Percentiles rank a stretch among this genome's conserved stretches.
Conservation (phyloP, 2,888 invertebrate species). For the Crossocerus cetratus region DNA sequence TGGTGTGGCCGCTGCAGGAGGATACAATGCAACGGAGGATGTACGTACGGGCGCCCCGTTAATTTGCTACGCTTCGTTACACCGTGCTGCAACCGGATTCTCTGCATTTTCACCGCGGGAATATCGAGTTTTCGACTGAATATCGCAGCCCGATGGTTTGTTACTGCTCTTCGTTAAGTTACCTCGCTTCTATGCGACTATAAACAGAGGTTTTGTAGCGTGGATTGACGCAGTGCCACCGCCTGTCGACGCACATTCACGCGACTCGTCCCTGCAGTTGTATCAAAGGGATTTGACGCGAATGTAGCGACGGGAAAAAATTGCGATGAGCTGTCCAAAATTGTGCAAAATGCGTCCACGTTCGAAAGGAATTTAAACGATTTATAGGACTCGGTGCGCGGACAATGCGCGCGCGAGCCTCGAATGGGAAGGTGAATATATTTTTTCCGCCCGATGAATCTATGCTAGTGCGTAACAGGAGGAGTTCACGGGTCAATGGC, state of each 20-base stretch:
- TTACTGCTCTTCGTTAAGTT: neutral
- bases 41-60: neutral
- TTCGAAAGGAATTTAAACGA: too few relatives aligned
- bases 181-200: too few relatives aligned
- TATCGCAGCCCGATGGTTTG: neutral
- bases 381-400: too few relatives aligned
- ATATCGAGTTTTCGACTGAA: neutral
- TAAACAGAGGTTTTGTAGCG: neutral
- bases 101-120: neutral
- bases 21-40: neutral
- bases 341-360: too few relatives aligned
- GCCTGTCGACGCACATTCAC: constrained; percentile 6
- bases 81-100: neutral
- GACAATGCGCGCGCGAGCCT: too few relatives aligned
- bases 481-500: constrained; percentile 9
- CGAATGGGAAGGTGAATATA: neutral
- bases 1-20: neutral
- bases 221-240: constrained; percentile 5
- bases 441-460: neutral
- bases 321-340: too few relatives aligned
- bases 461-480: neutral
- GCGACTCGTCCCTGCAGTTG: constrained; percentile 11
- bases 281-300: too few relatives aligned
- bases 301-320: too few relatives aligned
- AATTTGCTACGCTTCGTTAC: neutral